These are phyloP conservation scores for Misgurnus mizolepis DNA, from an alignment of 2,113 vertebrate genomes.

Conservation along the genomic window DNA sequence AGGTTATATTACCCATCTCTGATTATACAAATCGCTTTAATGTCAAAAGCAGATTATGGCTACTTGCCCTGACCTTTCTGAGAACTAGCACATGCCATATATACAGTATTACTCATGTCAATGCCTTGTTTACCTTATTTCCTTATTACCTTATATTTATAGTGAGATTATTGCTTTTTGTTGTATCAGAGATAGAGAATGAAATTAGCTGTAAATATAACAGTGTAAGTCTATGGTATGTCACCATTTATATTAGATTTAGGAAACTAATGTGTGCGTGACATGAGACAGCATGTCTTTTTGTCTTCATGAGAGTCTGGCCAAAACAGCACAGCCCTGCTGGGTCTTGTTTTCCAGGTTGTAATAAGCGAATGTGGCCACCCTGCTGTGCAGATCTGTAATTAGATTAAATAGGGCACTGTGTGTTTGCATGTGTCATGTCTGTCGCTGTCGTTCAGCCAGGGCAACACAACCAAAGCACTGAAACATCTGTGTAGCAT, in stretches of 20 bases:
- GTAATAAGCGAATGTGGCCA: constrained; percentile 57
- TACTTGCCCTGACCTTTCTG: neutral
- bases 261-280: neutral
- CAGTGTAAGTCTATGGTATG: too few relatives aligned
- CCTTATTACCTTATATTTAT: too few relatives aligned
- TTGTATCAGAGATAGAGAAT: neutral
- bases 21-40: constrained; percentile 59
- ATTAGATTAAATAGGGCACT: constrained; percentile 65
- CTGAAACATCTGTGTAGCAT: neutral
- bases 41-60: constrained; percentile 66
- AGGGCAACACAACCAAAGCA: neutral
- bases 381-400: constrained; percentile 59
- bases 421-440: constrained; percentile 45
- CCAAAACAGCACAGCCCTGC: constrained; percentile 3
- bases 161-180: neutral
- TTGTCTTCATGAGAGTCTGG: constrained; percentile 1
- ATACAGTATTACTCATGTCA: constrained; percentile 1
- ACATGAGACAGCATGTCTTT: neutral
- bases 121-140: constrained; percentile 1
- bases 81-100: constrained; percentile 9
- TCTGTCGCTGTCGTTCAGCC: constrained; percentile 14
- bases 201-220: too few relatives aligned
- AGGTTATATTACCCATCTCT: constrained; percentile 49
- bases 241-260: too few relatives aligned
- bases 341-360: constrained; percentile 53